Base-by-base conservation (phyloP, 64 coral and sea anemone species). In the Platygyra sinensis region DNA sequence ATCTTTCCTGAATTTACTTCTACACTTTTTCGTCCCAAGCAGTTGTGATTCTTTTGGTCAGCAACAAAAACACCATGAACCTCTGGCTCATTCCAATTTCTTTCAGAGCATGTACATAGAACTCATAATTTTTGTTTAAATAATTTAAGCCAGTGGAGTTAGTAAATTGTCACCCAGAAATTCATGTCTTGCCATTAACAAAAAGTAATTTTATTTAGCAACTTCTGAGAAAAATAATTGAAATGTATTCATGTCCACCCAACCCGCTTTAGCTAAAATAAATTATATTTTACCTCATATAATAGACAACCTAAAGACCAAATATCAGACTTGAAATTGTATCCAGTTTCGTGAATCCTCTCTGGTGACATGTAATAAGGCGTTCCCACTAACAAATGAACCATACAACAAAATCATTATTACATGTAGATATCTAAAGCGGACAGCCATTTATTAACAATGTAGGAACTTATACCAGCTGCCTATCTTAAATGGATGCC, bases 281-380 rank as follows among this genome's bases (percentile, higher is more conserved):
- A 54, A 31, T n/a, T 9, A 65, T 59, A 50, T 18, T 9, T 83
- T 93, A 98, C 96, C 96, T 98, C 97, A 86, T 99, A 99, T 12
- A 99, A 89, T 33, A 99, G 78, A 78, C 97, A 99, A 27, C 97
- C 97, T 16, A 99, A 57, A 20, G 97, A 99, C 97, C 97, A 99
- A 46, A 99, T 92, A 85, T 99, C 97, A 75, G 94, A 96, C 73
- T 93, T 95, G 72, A 99, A 99, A 55, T 99, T 99, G 85, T 99
- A 99, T 39, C 97, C 97, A 91, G 93, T 99, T 87, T 99, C 97
- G 82, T 96, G 93, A 83, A 99, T 99, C 86, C 97, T 87, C 85
- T 99, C 97, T 65, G 97, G 97, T 27, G 97, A 99, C 97, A 99
- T 99, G 85, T 99, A 99, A 79, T 99, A 99, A 16, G 97, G 97